Conservation (phyloP, 2,888 invertebrate species). For the Prionchulus punctatus region DNA sequence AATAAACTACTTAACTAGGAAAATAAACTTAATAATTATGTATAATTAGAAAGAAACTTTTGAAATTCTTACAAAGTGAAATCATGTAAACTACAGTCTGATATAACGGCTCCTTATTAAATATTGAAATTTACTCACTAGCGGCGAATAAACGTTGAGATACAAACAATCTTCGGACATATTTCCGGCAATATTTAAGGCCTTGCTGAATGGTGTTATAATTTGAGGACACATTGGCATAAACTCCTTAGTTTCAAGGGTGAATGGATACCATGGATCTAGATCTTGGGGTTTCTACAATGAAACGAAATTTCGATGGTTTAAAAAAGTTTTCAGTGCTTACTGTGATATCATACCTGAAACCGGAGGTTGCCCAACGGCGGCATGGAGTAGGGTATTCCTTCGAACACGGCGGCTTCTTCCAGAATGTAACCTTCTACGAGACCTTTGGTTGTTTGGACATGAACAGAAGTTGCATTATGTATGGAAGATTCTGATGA, state of each 20-base stretch:
- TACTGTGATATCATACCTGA: background rate
- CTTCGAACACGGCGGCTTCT: background rate
- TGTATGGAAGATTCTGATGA: no score
- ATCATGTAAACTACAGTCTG: no score
- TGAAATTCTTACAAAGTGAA: no score
- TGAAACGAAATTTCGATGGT: background rate
- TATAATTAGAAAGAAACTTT: no score
- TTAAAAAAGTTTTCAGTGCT: background rate
- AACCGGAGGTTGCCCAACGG: background rate
- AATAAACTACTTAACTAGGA: no score
- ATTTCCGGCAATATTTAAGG: background rate
- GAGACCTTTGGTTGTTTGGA: background rate
- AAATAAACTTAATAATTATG: no score
- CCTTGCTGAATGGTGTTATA: background rate
- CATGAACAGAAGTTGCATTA: no score
- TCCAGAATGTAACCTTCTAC: background rate
- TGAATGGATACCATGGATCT: background rate
- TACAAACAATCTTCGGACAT: constrained; percentile 5
- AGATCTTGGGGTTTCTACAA: background rate
- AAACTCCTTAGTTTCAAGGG: background rate
- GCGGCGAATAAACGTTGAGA: constrained; percentile 2
- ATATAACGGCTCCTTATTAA: no score
- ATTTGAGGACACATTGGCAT: background rate
- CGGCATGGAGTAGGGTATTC: background rate
- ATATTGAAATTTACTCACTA: background rate